Base-by-base conservation (phyloP, 2,888 invertebrate species). In the Agapostemon virescens region DNA sequence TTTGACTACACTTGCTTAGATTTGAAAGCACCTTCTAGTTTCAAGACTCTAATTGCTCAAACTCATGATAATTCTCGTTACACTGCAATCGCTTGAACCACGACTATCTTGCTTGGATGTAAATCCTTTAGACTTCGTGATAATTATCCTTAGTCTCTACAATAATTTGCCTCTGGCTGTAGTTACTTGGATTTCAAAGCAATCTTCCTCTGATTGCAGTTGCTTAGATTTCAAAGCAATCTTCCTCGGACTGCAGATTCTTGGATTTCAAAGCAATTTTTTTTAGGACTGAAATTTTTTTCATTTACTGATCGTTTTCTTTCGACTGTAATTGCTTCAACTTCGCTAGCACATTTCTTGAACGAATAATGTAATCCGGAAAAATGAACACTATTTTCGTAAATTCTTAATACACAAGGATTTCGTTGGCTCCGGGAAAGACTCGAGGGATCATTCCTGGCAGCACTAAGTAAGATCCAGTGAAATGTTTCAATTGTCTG, bases 401-500 rank as follows among this genome's bases (percentile, higher is more conserved):
- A 15, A 42, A 55, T 33, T 55, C 23, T 70, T 71, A 38, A 7
- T 45, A 17, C 9, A 26, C 2, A 17, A 30, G 17, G 49, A 49
- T 75, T 75, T 68, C 20, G 15, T 49, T 11, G 33, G 33, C 1
- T 38, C 36, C 15, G 23, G 33, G 36, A 61, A 26, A 36, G 13
- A 23, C 26, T 67, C 52, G 17, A 30, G 20, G 36, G 20, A 58
- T 23, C n/a, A 58, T 49, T 73, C 13, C 26, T 23, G 20, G 45
- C n/a, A 58, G 42, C 33, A 38, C 72, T 79, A 20, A 79, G 73
- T 49, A 49, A 49, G 49, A 79, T 73, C 33, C 38, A 30, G 3
- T 33, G 79, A 66, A 80, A 80, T 69, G 69, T 80, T 80, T 80
- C 80, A 79, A 79, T 79, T 79, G 73, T 58, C 73, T 49, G 30